Base-by-base conservation (phyloP, 2,888 invertebrate genomes). In the Platycheirus rosarum region DNA sequence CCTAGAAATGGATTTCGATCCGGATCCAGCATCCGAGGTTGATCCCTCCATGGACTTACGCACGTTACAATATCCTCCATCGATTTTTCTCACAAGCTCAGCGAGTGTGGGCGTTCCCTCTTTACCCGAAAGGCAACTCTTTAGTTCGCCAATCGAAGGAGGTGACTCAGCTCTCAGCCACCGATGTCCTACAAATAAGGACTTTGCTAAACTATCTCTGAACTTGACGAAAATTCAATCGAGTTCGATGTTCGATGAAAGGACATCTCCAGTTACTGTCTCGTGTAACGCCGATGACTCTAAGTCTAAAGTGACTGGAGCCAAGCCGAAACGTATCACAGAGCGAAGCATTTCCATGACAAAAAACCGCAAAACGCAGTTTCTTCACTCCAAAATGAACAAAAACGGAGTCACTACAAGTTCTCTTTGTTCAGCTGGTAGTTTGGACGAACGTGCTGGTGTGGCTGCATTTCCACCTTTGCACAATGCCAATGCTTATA, bases 1-100 rank as follows among this genome's bases (percentile, higher is more conserved):
- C 75, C 86, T 91, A 2, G 91, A 91, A 87, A 91, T 91, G 91
- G 91, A 91, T 76, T 91, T 90, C 57, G 91, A 91, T 53, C 91
- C 91, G 5, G 91, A 91, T 85, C 90, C 90, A 1, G 86, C 88
- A 0, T 91, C 91, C 0, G 91, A 91, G 73, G 85, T 89, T 11
- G 91, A 91, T 66, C 89, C 88, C 35, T 75, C 6, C 75, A 86
- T 85, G 78, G 80, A 79, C 32, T 32, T 78, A 8, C 75, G 71
- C 20, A 71, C 71, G 60, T 70, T 60, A 20, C 71, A 55, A 20
- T 74, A 51, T 51, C 65, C 74, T 68, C 79, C 55, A 78, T 85
- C 57, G 55, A 84, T 86, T 5, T 85, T 88, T 74, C 80, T 88
- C 0, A 86, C 60, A 8, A 84, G 76, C 18, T 66, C 75, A 0